Evolutionary conservation across 1,140 invertebrate genomes (phyloP), one percentile per base, ranked within the genome.

Genomic region (Pseudomyrmex gracilis): DNA sequence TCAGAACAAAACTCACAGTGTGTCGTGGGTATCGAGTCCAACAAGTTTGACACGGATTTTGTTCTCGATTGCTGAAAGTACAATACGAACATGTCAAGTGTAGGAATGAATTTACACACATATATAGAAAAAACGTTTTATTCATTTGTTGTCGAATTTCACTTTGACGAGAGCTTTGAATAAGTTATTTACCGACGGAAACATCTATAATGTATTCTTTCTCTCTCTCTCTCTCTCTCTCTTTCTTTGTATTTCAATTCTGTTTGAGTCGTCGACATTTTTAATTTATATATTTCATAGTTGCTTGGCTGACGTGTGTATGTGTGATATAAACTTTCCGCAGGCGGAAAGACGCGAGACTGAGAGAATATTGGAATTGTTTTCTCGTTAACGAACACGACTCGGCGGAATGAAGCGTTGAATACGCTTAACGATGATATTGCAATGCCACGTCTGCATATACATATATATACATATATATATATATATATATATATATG

Each of bases 311-410:
- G 24, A 43, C n/a, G 63, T 17, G 63, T 34, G 63, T 45, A 34
- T 34, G 45, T 34, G 63, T 7, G 22, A 17, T 13, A 10, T 24
- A 57, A 57, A 43, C 34, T 4, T 43, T 68, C 4, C 55, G 63
- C 34, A 51, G 64, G 15, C 43, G 13, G 34, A 7, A 68, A 78
- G 53, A 57, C 43, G 53, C 12, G 64, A 68, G 55, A 66, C 61
- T 51, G 73, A 55, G 34, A 47, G 43, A 70, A 80, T 71, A 80
- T 70, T 24, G 76, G 45, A 71, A 71, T 80, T 80, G 67, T 57
- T 68, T 70, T 70, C 76, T 57, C 76, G 66, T 80, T 80, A 80
- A 80, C 45, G 45, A 49, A 80, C 12, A 57, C 66, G 43, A 58
- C 53, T 80, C 15, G 66, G 15, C 17, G 17, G 13, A 45, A 80